These are phyloP conservation scores for Teleogryllus occipitalis DNA, from an alignment of 1,140 invertebrate species.

Conservation along the genomic window DNA sequence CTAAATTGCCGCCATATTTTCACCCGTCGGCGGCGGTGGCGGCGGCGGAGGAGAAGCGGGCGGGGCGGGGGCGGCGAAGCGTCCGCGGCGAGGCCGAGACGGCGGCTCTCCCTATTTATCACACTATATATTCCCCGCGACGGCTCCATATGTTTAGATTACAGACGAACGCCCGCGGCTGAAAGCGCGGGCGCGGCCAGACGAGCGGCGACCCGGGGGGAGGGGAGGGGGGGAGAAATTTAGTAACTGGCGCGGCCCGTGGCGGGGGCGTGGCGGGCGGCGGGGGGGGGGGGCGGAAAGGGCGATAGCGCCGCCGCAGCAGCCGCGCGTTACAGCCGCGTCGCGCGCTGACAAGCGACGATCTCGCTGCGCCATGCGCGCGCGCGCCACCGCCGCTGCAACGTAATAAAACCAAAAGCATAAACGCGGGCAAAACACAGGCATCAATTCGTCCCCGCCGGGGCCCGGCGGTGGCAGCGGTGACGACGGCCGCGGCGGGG, in stretches of 20 bases:
- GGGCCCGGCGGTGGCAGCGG: no score
- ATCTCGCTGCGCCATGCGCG: no score
- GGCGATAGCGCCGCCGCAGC: neutral
- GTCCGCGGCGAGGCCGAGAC: conserved; percentile 14
- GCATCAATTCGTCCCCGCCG: no score
- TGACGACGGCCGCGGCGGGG: neutral
- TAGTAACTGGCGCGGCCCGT: conserved; percentile 10
- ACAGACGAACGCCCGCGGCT: conserved; percentile 24
- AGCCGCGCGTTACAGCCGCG: no score
- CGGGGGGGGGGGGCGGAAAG: conserved; percentile 9
- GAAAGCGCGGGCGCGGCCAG: conserved; percentile 6
- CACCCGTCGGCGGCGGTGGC: conserved; percentile 15
- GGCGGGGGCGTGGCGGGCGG: neutral
- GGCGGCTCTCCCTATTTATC: conserved; percentile 24
- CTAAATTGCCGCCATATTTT: conserved; percentile 27
- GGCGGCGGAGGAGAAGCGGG: neutral
- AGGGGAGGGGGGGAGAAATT: conserved; percentile 21
- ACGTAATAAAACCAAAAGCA: no score
- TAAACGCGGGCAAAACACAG: no score
- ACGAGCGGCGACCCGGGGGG: conserved; percentile 10
- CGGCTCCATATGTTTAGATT: conserved; percentile 28
- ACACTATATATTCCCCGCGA: conserved; percentile 26
- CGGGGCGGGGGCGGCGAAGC: neutral
- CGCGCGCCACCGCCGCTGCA: no score
- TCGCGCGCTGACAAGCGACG: no score